A percentile compares a stretch with the other conserved stretches of the same genome.
Evolutionary conservation across 2,888 invertebrate species (phyloP).

Genomic region (Lepidonotus clava): DNA sequence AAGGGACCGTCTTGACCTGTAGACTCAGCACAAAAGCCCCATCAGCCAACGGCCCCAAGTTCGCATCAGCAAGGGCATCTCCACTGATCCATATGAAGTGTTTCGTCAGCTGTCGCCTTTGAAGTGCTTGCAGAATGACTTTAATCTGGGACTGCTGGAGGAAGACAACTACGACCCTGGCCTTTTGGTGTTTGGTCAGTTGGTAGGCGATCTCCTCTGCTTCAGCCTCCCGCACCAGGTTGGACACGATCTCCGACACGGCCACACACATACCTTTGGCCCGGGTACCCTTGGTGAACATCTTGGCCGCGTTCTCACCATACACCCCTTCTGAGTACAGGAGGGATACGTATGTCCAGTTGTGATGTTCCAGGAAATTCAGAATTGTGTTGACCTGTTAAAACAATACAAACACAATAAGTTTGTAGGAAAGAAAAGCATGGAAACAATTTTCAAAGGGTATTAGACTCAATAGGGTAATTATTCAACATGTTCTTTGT

Average conservation of each 20-base stretch:
- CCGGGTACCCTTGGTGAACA: neutral
- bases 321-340: neutral
- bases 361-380: neutral
- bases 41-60: neutral
- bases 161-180: neutral
- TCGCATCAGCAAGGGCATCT: neutral
- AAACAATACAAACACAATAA: no score
- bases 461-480: no score
- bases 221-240: neutral
- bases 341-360: slow-evolving; percentile 15
- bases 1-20: neutral
- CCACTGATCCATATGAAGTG: neutral
- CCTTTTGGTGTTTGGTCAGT: neutral
- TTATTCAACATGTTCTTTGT: no score
- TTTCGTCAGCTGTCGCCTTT: neutral
- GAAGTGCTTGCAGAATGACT: neutral
- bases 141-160: neutral
- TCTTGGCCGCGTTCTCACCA: slow-evolving; percentile 20
- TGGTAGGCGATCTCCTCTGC: neutral
- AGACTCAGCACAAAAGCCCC: neutral
- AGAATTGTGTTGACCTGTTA: neutral
- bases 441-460: no score
- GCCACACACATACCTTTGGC: neutral
- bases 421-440: no score
- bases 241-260: neutral